phyloP scores from a whole-genome alignment of 2,888 invertebrate species.

The Dicycla oo region DNA sequence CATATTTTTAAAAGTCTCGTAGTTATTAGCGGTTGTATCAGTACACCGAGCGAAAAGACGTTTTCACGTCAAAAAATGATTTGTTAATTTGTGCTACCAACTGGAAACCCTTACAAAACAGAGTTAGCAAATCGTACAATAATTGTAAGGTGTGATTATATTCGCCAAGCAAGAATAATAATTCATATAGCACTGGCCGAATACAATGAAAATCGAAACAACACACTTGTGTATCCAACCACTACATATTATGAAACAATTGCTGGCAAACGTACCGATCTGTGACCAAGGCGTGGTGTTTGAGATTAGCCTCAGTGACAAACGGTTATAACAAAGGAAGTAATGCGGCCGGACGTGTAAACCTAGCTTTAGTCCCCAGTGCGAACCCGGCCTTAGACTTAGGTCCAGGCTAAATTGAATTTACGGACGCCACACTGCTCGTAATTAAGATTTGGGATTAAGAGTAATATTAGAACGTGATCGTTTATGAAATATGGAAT shows the following conservation, averaged over 20 bases:
- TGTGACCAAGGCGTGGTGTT: slow-evolving; percentile 66
- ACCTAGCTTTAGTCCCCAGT: slow-evolving; percentile 65
- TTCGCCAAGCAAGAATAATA: no score
- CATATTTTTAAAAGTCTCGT: no score
- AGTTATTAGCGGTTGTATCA: no score
- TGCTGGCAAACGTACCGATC: slow-evolving; percentile 66
- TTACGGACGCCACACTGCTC: slow-evolving; percentile 45
- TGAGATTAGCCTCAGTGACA: slow-evolving; percentile 71
- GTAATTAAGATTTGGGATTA: slow-evolving; percentile 67
- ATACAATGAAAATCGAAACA: not conserved
- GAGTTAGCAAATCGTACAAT: no score
- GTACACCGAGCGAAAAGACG: no score
- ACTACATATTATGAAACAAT: slow-evolving; percentile 21
- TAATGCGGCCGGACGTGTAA: slow-evolving; percentile 56
- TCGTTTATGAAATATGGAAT: slow-evolving; percentile 52
- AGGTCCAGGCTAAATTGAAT: slow-evolving; percentile 61
- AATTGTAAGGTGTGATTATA: no score
- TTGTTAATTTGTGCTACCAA: not conserved
- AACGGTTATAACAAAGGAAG: slow-evolving; percentile 69
- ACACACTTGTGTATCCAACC: slow-evolving; percentile 3
- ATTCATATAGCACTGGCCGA: not conserved
- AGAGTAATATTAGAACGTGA: slow-evolving; percentile 47
- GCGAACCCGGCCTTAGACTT: slow-evolving; percentile 16
- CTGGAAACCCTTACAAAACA: not conserved
- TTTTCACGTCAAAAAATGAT: no score